Conservation (phyloP, 2,113 vertebrate genomes). For the Irena cyanogastra region DNA sequence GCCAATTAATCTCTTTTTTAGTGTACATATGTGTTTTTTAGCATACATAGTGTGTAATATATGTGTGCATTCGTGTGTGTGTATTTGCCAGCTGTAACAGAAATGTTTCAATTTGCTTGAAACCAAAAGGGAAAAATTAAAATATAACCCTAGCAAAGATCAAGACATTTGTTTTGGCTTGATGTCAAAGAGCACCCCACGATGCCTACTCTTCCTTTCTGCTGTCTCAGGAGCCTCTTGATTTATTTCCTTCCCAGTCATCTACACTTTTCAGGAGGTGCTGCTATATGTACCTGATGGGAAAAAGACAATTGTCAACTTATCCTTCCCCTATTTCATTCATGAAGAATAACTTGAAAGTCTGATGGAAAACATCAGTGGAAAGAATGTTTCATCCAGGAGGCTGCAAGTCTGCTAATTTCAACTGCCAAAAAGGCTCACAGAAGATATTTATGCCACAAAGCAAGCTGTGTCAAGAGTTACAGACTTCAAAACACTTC, state of each 20-base stretch:
- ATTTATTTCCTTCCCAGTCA: not conserved
- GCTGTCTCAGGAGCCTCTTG: not conserved
- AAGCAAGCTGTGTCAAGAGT: not conserved
- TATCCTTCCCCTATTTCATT: not conserved
- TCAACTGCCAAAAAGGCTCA: not conserved
- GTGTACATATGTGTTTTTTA: too few species aligned
- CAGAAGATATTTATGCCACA: not conserved
- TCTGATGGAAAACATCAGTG: not conserved
- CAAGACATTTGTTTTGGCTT: not conserved
- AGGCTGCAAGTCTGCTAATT: not conserved
- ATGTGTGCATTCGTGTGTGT: rapidly evolving
- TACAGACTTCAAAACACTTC: slow-evolving; percentile 38
- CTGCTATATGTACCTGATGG: not conserved
- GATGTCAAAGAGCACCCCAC: not conserved
- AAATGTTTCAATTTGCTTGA: not conserved
- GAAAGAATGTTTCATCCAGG: not conserved
- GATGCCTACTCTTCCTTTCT: not conserved
- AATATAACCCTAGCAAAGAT: not conserved
- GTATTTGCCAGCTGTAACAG: not conserved
- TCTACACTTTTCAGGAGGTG: not conserved
- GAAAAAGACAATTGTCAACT: not conserved
- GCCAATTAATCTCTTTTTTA: not conserved
- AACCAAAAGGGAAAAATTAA: not conserved
- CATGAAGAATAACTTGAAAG: not conserved
- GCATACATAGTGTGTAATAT: too few species aligned